Base-by-base conservation (phyloP, 2,113 vertebrate genomes). In the Ictalurus furcatus region DNA sequence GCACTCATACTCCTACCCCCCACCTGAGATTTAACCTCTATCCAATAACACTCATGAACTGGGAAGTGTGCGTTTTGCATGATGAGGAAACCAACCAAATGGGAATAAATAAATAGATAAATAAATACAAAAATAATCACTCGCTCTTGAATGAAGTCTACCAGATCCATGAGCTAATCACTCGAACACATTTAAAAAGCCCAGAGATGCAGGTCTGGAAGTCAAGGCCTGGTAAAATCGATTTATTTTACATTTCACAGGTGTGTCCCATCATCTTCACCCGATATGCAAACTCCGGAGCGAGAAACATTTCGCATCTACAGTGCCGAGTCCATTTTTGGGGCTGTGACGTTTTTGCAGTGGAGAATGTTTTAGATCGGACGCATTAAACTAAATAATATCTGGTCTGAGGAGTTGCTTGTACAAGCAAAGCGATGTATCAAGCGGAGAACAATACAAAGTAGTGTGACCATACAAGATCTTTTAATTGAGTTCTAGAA, bases 1-100 rank as follows among this genome's bases (percentile, higher is more conserved):
- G 21, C 19, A 25, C 3, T 37, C 12, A 4, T 40, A 40, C 6
- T 23, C 73, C 16, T 14, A 73, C 6, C 14, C 14, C 67, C 1
- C 4, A 92, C 61, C 58, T 58, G 40, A 90, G 63, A 59, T 84
- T 83, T 84, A 90, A 69, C 86, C 79, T 86, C 63, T 73, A 30
- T 88, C 71, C 67, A 92, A 85, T 82, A 79, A 59, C 65, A 87
- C 21, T 86, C 80, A 56, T 28, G 25, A 28, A 12, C 9, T 65
- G 25, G 63, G 63, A 65, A 3, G 63, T 65, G 61, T 63, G 23
- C 12, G 5, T 69, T 48, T 4, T 34, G 67, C 13, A 30, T 16
- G 13, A 30, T 30, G 13, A 65, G 8, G 8, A 30, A 69, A 69
- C 28, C 13, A 30, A 34, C 28, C 28, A 3, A 65, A 12, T 28